Conservation (phyloP, 2,888 invertebrate genomes). For the Sinodicranocentrus sp. region DNA sequence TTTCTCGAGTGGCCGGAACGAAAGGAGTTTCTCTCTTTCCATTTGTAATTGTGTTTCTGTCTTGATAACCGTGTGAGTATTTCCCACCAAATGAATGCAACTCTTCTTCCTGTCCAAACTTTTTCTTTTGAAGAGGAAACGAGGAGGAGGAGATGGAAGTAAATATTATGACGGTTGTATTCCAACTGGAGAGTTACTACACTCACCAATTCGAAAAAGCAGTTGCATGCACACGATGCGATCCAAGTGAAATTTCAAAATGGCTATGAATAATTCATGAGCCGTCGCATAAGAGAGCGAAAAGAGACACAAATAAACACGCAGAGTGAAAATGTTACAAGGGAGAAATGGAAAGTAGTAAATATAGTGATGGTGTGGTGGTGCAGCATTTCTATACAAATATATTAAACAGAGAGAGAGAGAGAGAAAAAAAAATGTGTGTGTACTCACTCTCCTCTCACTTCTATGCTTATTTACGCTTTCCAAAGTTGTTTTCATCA, state of each 20-base stretch:
- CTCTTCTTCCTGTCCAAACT: not conserved
- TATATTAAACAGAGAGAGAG: conserved; percentile 53
- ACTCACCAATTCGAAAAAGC: conserved; percentile 61
- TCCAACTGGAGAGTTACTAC: not conserved
- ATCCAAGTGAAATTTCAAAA: conserved; percentile 76
- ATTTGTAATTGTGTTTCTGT: too few relatives aligned
- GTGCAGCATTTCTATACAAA: too few relatives aligned
- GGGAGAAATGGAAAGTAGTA: conserved; percentile 60
- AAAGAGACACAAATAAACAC: conserved; percentile 70
- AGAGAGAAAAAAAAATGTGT: not conserved
- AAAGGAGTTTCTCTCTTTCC: too few relatives aligned
- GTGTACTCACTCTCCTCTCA: too few relatives aligned
- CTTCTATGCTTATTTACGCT: too few relatives aligned
- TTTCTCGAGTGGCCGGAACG: too few relatives aligned
- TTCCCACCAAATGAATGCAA: conserved; percentile 29
- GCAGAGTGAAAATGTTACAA: conserved; percentile 68
- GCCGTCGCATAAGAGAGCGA: conserved; percentile 72
- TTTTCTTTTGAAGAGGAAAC: conserved; percentile 3
- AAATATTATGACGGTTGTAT: not conserved
- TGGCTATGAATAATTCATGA: conserved; percentile 76
- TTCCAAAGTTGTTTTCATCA: too few relatives aligned
- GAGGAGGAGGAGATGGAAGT: conserved; percentile 22
- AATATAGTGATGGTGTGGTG: too few relatives aligned
- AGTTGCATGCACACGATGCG: conserved; percentile 69
- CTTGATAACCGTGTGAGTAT: too few relatives aligned